These are phyloP conservation scores for Aegotheles bennettii DNA, from an alignment of 2,113 vertebrate species.

Conservation along the genomic window DNA sequence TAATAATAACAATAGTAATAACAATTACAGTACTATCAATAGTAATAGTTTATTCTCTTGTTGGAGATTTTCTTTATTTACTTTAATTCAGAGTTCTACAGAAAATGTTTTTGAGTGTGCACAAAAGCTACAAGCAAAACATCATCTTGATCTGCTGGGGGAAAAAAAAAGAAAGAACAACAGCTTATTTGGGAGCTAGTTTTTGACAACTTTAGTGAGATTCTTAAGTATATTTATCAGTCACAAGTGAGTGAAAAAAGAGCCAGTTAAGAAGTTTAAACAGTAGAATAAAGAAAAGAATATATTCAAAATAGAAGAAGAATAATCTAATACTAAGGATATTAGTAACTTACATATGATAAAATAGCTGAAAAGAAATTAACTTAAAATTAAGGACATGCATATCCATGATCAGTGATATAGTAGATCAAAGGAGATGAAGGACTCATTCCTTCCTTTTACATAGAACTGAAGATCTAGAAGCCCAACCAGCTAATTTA, in stretches of 20 bases:
- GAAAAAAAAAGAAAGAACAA: background rate
- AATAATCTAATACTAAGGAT: background rate
- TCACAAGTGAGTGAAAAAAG: background rate
- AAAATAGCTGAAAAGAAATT: background rate
- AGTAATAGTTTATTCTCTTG: background rate
- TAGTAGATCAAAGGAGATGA: background rate
- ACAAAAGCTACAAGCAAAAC: background rate
- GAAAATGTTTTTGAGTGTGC: background rate
- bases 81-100: background rate
- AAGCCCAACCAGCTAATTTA: background rate
- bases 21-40: background rate
- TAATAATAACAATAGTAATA: no score
- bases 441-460: background rate
- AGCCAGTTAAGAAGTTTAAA: background rate
- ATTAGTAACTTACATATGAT: background rate
- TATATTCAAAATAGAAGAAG: background rate
- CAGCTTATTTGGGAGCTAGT: background rate
- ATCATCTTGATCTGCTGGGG: background rate
- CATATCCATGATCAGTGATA: background rate
- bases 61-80: background rate
- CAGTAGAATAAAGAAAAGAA: background rate
- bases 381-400: background rate
- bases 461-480: background rate
- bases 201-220: background rate
- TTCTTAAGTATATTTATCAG: background rate